Evolutionary conservation across 2,113 vertebrate genomes (phyloP).

Genomic region (Sinocyclocheilus anophthalmus): DNA sequence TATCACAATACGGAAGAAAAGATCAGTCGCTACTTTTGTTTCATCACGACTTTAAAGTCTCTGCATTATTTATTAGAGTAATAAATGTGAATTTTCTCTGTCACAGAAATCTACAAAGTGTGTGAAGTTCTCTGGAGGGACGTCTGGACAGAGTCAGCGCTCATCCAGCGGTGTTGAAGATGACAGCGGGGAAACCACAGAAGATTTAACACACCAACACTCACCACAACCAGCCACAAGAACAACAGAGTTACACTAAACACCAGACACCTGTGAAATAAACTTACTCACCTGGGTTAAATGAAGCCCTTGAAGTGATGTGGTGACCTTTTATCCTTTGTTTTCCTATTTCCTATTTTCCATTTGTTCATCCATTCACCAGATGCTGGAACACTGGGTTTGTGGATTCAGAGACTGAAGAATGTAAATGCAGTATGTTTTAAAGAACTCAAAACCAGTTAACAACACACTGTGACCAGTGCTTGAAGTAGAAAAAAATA

Average conservation of each 20-base stretch:
- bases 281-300: not conserved
- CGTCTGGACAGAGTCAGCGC: not conserved
- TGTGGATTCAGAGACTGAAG: not conserved
- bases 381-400: not conserved
- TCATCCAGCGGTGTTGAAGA: slow-evolving; percentile 41
- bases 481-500: too few relatives aligned
- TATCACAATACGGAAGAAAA: not conserved
- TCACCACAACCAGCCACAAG: not conserved
- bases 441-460: not conserved
- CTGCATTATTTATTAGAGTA: too few relatives aligned
- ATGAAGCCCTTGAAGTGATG: not conserved
- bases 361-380: too few relatives aligned
- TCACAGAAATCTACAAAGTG: slow-evolving; percentile 61
- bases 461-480: not conserved
- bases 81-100: not conserved
- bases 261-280: not conserved
- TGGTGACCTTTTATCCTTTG: too few relatives aligned
- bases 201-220: not conserved
- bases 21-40: not conserved
- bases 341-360: too few relatives aligned
- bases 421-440: not conserved
- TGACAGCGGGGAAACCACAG: slow-evolving; percentile 31
- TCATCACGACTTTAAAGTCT: not conserved
- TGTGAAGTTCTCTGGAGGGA: slow-evolving; percentile 64
- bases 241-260: not conserved